Base-by-base conservation (phyloP, 2,888 invertebrate genomes). In the Chymomyza fuscimana region DNA sequence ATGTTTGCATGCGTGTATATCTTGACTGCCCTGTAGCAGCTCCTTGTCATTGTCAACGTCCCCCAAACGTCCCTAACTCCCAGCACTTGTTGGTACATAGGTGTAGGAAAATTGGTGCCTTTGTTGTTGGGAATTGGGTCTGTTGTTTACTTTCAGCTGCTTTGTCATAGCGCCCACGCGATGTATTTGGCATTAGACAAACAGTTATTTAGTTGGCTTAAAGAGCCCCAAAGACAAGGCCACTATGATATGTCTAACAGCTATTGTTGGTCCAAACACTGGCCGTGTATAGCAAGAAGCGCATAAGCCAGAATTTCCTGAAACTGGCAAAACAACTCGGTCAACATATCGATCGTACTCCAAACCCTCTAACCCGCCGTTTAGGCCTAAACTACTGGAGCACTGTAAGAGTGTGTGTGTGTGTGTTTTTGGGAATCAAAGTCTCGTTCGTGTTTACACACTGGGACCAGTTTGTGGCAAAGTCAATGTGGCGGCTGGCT, bases 41-140 rank as follows among this genome's bases (percentile, higher is more conserved):
- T 22, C 5, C n/a, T 15, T 4, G 9, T 25, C 59, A 46, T 50
- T 40, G 16, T 36, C 29, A 50, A 22, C 19, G 58, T 4, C 32
- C 25, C 25, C 25, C 25, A 12, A 59, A 22, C 25, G 52, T 69
- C 66, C 68, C 71, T 78, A 12, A 46, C 40, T 46, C 12, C 12
- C 12, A 46, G 1, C 40, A 46, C 10, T 15, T 10, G 76, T 9
- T 32, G 32, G 5, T 6, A 32, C 6, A 32, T 69, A 64, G 54
- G 73, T 50, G 19, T 32, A 56, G 32, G 25, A 50, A 62, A 50
- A 62, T 65, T 69, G 22, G 16, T 25, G 15, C 16, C 19, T 36
- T 19, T 68, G 74, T 74, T 77, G 77, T 85, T 88, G 87, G 84
- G 87, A 87, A 87, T 82, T 79, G 73, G 88, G 87, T 81, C 87